Conservation (phyloP, 37 sponge, comb jelly and placozoan species). For the Oscarella lobularis region DNA sequence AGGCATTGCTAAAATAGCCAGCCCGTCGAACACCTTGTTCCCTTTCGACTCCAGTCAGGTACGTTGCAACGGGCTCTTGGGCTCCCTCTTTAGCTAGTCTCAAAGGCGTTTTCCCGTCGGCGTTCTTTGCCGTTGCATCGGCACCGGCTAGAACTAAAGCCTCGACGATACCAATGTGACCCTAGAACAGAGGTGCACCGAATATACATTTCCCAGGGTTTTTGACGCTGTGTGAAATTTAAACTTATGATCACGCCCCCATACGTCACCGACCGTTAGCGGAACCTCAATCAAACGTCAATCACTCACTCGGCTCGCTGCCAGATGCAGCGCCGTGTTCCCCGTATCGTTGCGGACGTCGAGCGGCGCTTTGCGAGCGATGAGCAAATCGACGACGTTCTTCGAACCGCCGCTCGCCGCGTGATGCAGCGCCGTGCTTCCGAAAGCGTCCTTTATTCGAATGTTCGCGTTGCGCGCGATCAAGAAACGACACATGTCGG, state of each 20-base stretch:
- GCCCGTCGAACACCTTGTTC: background rate
- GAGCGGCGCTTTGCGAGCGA: background rate
- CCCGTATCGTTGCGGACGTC: background rate
- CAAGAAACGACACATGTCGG: background rate
- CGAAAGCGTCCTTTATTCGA: background rate
- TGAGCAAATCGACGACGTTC: background rate
- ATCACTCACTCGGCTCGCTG: constrained; percentile 2
- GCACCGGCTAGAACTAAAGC: background rate
- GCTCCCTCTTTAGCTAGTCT: background rate
- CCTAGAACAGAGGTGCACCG: background rate
- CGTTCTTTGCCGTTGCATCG: background rate
- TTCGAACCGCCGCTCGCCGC: background rate
- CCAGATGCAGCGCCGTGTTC: background rate
- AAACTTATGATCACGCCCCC: too few species aligned
- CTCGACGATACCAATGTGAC: background rate
- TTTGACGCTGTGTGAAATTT: too few species aligned
- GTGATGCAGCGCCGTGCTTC: background rate
- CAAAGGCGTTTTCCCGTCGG: background rate
- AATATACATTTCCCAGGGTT: too few species aligned
- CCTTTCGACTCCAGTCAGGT: background rate
- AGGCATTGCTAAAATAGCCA: background rate
- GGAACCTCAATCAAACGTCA: too few species aligned
- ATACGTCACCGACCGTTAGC: too few species aligned
- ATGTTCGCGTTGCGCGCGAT: background rate
- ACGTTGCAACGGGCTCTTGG: background rate